A percentile compares a stretch with the other conserved stretches of the same genome.
Evolutionary conservation across 2,113 vertebrate genomes (phyloP).

Genomic region (Junco hyemalis): DNA sequence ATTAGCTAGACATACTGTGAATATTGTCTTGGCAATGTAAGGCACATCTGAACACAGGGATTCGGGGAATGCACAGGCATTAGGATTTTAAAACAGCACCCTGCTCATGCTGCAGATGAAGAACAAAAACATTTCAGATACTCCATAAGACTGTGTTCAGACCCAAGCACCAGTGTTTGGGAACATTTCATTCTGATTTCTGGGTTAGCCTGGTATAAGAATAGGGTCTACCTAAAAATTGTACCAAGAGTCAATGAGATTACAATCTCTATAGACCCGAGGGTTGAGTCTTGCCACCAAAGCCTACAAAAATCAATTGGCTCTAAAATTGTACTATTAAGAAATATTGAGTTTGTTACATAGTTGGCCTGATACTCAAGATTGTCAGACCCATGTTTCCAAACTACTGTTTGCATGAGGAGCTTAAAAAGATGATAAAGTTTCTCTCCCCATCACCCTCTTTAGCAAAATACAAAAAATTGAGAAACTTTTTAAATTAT

Average conservation of each 20-base stretch:
- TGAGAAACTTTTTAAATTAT: background rate
- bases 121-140: background rate
- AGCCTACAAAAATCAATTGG: background rate
- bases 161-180: background rate
- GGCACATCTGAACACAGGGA: background rate
- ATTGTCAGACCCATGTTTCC: background rate
- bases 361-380: background rate
- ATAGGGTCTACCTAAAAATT: background rate
- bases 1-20: constrained; percentile 22
- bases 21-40: background rate
- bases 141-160: background rate
- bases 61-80: background rate
- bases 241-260: background rate
- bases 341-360: background rate
- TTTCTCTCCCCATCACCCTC: background rate
- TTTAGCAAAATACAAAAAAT: background rate
- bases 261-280: background rate
- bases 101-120: background rate
- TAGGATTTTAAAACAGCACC: background rate
- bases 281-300: background rate
- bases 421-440: background rate
- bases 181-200: background rate
- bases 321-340: background rate
- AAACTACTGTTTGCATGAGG: background rate
- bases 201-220: background rate